A percentile compares a stretch with the other conserved stretches of the same genome.
Conservation (phyloP, 2,797 vertebrate species). For the Pogonophryne albipinna region DNA sequence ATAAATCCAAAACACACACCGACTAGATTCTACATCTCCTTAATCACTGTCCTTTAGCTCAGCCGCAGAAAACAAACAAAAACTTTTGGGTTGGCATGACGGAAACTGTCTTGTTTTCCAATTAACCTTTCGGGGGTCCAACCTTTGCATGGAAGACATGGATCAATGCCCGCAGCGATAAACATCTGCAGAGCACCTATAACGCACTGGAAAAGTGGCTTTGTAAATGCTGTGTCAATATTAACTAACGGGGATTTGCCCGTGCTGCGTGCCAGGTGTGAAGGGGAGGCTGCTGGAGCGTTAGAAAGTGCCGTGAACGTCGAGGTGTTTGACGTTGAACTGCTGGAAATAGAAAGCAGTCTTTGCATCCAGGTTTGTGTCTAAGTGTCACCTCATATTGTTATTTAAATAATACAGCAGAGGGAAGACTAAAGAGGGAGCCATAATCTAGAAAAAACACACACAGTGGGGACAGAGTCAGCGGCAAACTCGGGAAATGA, state of each 20-base stretch:
- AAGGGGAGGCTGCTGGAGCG: slow-evolving; percentile 54
- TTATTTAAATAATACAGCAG: slow-evolving; percentile 10
- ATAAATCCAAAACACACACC: neutral
- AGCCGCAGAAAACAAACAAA: slow-evolving; percentile 28
- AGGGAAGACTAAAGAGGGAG: slow-evolving; percentile 18
- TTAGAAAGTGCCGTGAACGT: slow-evolving; percentile 37
- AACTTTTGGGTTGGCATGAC: slow-evolving; percentile 59
- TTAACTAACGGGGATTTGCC: slow-evolving; percentile 72
- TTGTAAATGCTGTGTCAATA: slow-evolving; percentile 75
- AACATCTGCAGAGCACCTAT: slow-evolving; percentile 71
- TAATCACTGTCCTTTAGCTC: slow-evolving; percentile 20
- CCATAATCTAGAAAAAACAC: slow-evolving; percentile 33
- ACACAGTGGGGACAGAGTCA: neutral
- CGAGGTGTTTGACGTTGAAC: slow-evolving; percentile 18
- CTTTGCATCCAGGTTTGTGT: slow-evolving; percentile 37
- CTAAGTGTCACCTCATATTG: neutral
- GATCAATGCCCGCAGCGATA: slow-evolving; percentile 78
- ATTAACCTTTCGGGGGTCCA: slow-evolving; percentile 80
- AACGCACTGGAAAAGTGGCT: slow-evolving; percentile 69
- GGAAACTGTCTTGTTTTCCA: slow-evolving; percentile 71
- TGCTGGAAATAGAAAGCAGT: slow-evolving; percentile 44
- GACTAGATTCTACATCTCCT: neutral
- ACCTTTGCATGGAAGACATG: slow-evolving; percentile 78
- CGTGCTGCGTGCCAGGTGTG: slow-evolving; percentile 61
- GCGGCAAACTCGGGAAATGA: neutral